phyloP scores from a whole-genome alignment of 2,797 vertebrate genomes.

The Sebastes diploproa region DNA sequence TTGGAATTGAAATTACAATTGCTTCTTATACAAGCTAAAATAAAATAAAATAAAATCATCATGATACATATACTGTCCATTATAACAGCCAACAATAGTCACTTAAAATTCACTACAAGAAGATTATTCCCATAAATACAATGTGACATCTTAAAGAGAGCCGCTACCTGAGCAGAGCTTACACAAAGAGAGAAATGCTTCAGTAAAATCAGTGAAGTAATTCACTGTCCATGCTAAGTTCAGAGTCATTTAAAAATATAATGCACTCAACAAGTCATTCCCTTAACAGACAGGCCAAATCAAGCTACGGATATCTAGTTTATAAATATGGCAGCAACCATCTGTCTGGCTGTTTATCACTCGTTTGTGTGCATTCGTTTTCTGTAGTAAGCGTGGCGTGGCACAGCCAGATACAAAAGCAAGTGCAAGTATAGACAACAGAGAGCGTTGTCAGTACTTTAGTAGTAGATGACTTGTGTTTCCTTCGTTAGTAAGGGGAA shows the following conservation, averaged over 20 bases:
- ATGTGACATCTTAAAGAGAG: constrained; percentile 76
- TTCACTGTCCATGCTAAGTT: constrained; percentile 67
- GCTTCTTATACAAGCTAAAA: constrained; percentile 31
- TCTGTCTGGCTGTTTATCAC: constrained; percentile 48
- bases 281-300: constrained; percentile 58
- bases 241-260: constrained; percentile 71
- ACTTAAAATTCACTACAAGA: constrained; percentile 60
- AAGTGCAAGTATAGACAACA: constrained; percentile 69
- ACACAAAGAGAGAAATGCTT: constrained; percentile 67
- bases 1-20: constrained; percentile 34
- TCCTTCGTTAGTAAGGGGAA: constrained; percentile 90
- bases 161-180: constrained; percentile 80
- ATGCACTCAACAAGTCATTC: constrained; percentile 77
- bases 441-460: constrained; percentile 62
- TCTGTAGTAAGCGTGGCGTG: constrained; percentile 62
- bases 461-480: constrained; percentile 66
- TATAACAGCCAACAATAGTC: constrained; percentile 46
- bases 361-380: constrained; percentile 46
- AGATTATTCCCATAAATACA: constrained; percentile 58
- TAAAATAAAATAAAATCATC: not conserved
- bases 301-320: constrained; percentile 58
- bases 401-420: constrained; percentile 75
- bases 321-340: constrained; percentile 71
- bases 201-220: constrained; percentile 54
- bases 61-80: constrained; percentile 24